Percentiles rank a stretch among this genome's conserved stretches.
Conservation (phyloP, 2,797 vertebrate species). For the Acrocephalus scirpaceus region DNA sequence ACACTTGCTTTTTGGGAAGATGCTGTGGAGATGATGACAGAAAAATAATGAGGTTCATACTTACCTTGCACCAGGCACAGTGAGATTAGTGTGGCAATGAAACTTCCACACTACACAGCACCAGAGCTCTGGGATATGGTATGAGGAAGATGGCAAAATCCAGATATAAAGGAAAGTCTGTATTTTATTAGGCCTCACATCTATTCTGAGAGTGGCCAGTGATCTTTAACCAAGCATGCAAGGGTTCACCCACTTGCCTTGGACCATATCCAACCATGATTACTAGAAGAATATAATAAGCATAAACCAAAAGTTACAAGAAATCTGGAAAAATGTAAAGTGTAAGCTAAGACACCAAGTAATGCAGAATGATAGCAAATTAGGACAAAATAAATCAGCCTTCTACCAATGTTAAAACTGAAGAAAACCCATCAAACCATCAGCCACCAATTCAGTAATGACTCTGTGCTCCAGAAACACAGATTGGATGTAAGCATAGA, state of each 20-base stretch:
- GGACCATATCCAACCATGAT: not conserved
- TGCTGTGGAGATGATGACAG: not conserved
- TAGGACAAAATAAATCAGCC: not conserved
- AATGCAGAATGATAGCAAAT: not conserved
- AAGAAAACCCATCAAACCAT: not conserved
- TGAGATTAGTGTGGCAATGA: not conserved
- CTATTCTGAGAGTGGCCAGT: not conserved
- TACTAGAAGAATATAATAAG: not conserved
- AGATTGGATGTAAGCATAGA: fast-evolving
- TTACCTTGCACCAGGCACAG: not conserved
- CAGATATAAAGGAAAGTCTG: not conserved
- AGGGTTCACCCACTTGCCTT: not conserved
- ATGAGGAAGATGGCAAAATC: not conserved
- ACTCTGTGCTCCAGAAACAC: not conserved
- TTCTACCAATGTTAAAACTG: not conserved
- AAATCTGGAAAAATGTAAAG: not conserved
- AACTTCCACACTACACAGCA: not conserved
- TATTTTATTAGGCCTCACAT: not conserved
- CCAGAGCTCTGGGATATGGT: not conserved
- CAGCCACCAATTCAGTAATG: not conserved
- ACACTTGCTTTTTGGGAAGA: not conserved
- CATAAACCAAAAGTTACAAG: not conserved
- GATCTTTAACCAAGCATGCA: not conserved
- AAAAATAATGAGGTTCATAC: not conserved
- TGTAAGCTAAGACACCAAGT: not conserved